These are phyloP conservation scores for Thalassoma bifasciatum DNA, from an alignment of 2,113 vertebrate genomes.

Conservation along the genomic window DNA sequence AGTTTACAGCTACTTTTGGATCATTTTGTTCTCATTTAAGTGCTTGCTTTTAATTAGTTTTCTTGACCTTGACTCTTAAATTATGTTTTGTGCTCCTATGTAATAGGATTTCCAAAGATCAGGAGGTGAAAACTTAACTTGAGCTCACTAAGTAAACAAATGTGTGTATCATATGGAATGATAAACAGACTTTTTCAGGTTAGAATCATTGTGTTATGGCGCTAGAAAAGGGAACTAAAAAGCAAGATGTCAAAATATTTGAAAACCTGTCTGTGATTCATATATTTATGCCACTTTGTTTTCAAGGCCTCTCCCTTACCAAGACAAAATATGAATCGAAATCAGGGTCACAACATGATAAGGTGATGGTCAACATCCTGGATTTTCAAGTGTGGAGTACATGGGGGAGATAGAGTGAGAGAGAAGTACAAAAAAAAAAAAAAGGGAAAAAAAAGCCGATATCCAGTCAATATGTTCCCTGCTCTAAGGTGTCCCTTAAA, in stretches of 20 bases:
- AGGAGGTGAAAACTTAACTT: conserved; percentile 25
- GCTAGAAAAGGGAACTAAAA: conserved; percentile 5
- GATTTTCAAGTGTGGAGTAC: background rate
- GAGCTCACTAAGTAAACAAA: conserved; percentile 13
- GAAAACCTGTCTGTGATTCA: background rate
- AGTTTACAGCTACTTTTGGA: too few species aligned
- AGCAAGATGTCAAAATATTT: too few species aligned
- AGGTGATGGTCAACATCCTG: conserved; percentile 6
- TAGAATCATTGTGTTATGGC: conserved; percentile 3
- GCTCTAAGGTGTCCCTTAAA: conserved; percentile 15
- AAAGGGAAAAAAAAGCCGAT: conserved; percentile 3
- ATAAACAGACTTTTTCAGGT: too few species aligned
- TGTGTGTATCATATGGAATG: background rate
- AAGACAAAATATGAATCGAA: conserved; percentile 5
- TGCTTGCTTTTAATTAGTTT: background rate
- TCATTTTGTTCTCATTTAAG: too few species aligned
- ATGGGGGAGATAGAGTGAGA: conserved; percentile 3
- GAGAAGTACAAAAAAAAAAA: background rate
- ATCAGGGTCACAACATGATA: conserved; percentile 1
- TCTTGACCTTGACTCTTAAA: background rate
- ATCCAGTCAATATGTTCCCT: conserved; percentile 18
- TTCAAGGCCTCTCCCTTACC: background rate
- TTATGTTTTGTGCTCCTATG: conserved; percentile 1
- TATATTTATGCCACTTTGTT: background rate
- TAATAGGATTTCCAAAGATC: conserved; percentile 31